Evolutionary conservation across 2,888 invertebrate genomes (phyloP), one percentile per base, ranked within the genome.

Genomic region (Erebia palarica): DNA sequence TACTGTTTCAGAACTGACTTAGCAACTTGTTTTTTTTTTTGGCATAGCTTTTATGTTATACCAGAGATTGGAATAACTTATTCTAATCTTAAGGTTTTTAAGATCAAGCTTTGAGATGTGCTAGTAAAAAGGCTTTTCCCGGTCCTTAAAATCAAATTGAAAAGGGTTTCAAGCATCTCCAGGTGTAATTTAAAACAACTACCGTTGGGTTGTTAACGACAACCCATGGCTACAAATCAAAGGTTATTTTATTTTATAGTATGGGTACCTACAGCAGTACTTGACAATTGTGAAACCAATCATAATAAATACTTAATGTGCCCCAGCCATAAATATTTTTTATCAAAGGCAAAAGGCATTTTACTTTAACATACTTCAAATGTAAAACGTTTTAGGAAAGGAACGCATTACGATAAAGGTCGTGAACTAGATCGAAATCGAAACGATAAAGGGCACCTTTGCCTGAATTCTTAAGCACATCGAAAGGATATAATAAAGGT

Each of bases 401-500:
- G 64, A 58, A 58, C 68, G 53, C 36, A 63, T 72, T 63, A 70
- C 57, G 71, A 65, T 58, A 71, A 68, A 71, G 67, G 67, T 71
- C 68, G 65, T 70, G 68, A 71, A 69, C 68, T 73, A 75, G 73
- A 75, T 77, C 73, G 75, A 75, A 77, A 76, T 77, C 73, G 75
- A 74, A 75, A 75, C 74, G 73, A 73, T 73, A 76, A 78, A 75
- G 68, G 73, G 69, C 68, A 73, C 74, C 76, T 76, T 70, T 72
- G 71, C 73, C 73, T 72, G 73, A 76, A 77, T 77, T 73, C 77
- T 75, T 74, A 77, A 77, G 75, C 75, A 74, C 72, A 82, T 81
- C 81, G 74, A 80, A 84, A 81, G 82, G 81, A 81, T 82, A 77
- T 82, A 86, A 85, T 86, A 84, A 86, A 84, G 84, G 84, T 79